Percentiles rank a stretch among this genome's conserved stretches.
These are phyloP conservation scores for Emmelina monodactyla DNA, from an alignment of 2,888 invertebrate species.

Conservation along the genomic window DNA sequence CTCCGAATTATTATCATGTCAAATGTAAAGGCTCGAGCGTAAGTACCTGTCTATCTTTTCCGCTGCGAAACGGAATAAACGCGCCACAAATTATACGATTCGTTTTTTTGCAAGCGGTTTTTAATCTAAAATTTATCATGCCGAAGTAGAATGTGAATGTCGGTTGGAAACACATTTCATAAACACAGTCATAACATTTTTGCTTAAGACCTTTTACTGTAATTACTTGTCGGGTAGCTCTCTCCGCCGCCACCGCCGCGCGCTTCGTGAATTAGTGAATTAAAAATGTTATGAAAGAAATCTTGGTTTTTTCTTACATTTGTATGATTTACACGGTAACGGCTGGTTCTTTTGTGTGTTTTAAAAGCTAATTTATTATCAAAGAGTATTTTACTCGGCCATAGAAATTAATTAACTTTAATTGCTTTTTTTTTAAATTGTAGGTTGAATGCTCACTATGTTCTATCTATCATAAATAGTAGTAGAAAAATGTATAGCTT, in stretches of 20 bases:
- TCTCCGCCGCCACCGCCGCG: conserved; percentile 21
- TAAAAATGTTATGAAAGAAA: conserved; percentile 52
- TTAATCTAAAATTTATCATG: conserved; percentile 38
- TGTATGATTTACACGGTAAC: conserved; percentile 19
- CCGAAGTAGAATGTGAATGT: conserved; percentile 36
- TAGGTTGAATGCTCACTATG: too few species aligned
- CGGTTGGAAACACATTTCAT: conserved; percentile 56
- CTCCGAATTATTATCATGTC: conserved; percentile 60
- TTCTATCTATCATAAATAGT: too few species aligned
- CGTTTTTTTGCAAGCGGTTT: neutral
- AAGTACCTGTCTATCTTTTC: conserved; percentile 25
- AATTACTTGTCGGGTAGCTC: conserved; percentile 38
- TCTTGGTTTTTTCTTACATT: conserved; percentile 47
- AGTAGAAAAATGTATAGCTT: too few species aligned
- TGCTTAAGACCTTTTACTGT: conserved; percentile 62
- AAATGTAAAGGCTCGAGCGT: conserved; percentile 33
- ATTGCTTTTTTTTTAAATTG: too few species aligned
- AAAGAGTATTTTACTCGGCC: too few species aligned
- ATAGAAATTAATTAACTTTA: too few species aligned
- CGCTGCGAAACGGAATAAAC: conserved; percentile 20
- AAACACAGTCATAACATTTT: conserved; percentile 63
- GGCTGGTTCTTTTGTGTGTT: neutral
- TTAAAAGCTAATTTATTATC: too few species aligned
- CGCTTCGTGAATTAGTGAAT: conserved; percentile 54
- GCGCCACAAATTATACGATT: conserved; percentile 6